Base-by-base conservation (phyloP, 2,113 vertebrate species). In the Callospermophilus lateralis region DNA sequence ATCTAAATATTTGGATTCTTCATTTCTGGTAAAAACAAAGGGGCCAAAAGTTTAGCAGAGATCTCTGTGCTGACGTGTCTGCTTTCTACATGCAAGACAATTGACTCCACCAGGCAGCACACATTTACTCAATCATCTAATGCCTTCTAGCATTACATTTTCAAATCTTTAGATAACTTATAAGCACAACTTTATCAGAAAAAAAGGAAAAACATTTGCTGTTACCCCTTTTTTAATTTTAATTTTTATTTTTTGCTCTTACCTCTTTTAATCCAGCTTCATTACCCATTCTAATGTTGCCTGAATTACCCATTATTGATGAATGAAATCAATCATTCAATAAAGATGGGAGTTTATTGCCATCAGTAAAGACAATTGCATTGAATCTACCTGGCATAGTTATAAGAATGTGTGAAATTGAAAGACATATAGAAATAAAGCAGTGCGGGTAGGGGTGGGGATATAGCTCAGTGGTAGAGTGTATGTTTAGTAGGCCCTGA, bases 1-100 rank as follows among this genome's bases (percentile, higher is more conserved):
- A 97, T 84, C 63, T 97, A 87, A 94, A 93, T 68, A 90, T 88
- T 96, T 95, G 88, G 90, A 95, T 93, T 91, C 79, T 92, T 91
- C 83, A 68, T 95, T 91, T 86, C 92, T 94, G 51, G 58, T 63
- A 61, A 96, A 96, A 95, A 73, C 80, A 92, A 86, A 68, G 53
- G 73, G 55, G 68, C 86, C 68, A 94, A 55, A 74, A 63, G 34
- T 90, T 95, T 84, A 88, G 51, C 74, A 95, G 78, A 95, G 63
- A 93, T 87, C 30, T n/a, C 76, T 89, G 67, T 79, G 81, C 93
- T 67, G 83, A 96, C 91, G 77, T n/a, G 90, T 95, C 95, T 94
- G 78, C 61, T 77, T 93, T 51, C 89, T 73, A 73, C 34, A 65
- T 19, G 37, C 61, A 74, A 90, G 93, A 55, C 63, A 45, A 74